Conservation (phyloP, 2,113 vertebrate species). For the Dasyprocta punctata region DNA sequence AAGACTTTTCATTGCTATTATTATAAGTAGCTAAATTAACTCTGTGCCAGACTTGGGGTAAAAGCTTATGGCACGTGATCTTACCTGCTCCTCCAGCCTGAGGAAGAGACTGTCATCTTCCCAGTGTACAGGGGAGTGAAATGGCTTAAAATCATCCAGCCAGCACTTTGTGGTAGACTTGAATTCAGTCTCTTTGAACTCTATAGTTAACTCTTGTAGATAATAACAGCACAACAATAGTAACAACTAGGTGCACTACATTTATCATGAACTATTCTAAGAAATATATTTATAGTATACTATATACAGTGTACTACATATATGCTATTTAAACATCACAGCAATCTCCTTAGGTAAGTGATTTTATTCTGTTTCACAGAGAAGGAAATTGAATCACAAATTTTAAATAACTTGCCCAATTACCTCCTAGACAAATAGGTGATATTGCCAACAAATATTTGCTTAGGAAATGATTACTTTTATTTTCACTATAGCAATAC, state of each 20-base stretch:
- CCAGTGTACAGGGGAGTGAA: background rate
- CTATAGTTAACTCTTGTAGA: background rate
- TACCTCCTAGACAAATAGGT: background rate
- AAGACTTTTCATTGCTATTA: background rate
- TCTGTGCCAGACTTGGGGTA: background rate
- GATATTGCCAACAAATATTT: background rate
- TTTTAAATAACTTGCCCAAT: background rate
- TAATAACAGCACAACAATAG: background rate
- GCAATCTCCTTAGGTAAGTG: background rate
- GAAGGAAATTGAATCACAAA: background rate
- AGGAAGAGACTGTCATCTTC: background rate
- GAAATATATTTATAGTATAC: background rate
- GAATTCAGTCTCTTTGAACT: constrained; percentile 1
- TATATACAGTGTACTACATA: background rate
- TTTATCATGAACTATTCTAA: background rate
- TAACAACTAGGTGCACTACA: background rate
- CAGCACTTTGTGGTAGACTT: background rate
- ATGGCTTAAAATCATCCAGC: background rate
- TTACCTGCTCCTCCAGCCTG: background rate
- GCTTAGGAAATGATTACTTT: background rate
- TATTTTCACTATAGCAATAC: background rate
- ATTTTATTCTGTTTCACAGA: background rate
- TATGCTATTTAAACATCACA: background rate
- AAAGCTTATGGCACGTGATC: background rate
- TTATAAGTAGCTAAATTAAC: background rate